These are phyloP conservation scores for Polypedilum pembai DNA, from an alignment of 1,140 invertebrate species.

Conservation along the genomic window DNA sequence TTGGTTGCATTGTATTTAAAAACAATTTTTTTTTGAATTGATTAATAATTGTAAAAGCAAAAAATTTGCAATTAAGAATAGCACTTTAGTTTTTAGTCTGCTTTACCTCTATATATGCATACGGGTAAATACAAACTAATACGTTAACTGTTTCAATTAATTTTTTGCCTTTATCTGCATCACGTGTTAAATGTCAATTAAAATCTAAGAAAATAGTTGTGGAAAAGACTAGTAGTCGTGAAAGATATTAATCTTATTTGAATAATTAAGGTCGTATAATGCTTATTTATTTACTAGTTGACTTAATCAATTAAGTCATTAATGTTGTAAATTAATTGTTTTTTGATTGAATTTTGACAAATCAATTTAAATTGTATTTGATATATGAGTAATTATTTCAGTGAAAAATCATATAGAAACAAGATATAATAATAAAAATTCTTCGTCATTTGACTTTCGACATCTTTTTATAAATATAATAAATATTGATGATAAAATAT, in stretches of 20 bases:
- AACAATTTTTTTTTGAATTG: neutral
- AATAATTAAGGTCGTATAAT: constrained; percentile 23
- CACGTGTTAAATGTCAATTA: constrained; percentile 25
- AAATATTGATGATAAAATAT: no score
- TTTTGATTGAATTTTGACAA: constrained; percentile 7
- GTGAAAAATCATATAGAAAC: no score
- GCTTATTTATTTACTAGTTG: neutral
- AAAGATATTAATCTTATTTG: constrained; percentile 20
- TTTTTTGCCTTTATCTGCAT: neutral
- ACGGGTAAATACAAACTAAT: neutral
- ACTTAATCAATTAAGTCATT: neutral
- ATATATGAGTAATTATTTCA: neutral
- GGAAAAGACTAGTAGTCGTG: neutral
- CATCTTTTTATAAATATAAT: no score
- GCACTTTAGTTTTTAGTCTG: neutral
- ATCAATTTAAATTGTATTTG: neutral
- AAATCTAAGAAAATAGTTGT: neutral
- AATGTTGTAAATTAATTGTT: constrained; percentile 8
- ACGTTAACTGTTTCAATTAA: neutral
- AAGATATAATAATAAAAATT: no score
- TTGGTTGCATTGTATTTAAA: neutral
- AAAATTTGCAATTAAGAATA: neutral
- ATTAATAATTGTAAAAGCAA: neutral
- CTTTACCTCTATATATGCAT: neutral
- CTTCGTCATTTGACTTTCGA: no score